Evolutionary conservation across 2,797 vertebrate species (phyloP).

Genomic region (Catostomus latipinnis): DNA sequence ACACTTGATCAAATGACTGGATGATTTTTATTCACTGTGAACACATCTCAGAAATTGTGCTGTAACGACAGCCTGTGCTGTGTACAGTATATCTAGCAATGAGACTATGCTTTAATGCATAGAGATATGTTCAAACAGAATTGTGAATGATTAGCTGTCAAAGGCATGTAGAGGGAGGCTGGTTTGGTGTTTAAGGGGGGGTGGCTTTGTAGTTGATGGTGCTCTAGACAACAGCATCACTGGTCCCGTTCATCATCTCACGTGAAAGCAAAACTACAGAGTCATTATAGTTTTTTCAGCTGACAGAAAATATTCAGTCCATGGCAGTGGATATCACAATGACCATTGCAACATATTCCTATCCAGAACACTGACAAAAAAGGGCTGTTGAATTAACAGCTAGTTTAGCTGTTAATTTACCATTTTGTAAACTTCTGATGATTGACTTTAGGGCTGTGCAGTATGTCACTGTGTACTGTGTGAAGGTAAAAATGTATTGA

Average conservation of each 20-base stretch:
- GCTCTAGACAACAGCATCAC: constrained; percentile 37
- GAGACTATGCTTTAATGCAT: constrained; percentile 6
- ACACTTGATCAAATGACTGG: constrained; percentile 57
- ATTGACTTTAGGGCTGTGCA: no score
- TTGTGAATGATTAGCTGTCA: constrained; percentile 50
- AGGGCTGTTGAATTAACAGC: no score
- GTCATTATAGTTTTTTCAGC: no score
- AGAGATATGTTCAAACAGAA: constrained; percentile 46
- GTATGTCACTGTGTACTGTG: no score
- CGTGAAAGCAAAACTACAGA: no score
- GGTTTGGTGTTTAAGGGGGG: background rate
- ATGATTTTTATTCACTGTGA: constrained; percentile 56
- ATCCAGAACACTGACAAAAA: no score
- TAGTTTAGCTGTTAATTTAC: no score
- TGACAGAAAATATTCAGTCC: no score
- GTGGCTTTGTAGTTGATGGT: constrained; percentile 35
- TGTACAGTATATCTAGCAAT: constrained; percentile 14
- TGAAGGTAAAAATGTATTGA: no score
- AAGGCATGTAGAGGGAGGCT: constrained; percentile 32
- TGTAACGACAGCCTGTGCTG: constrained; percentile 23
- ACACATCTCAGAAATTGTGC: constrained; percentile 36
- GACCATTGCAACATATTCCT: no score
- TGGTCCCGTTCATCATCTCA: constrained; percentile 22
- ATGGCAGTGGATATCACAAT: no score
- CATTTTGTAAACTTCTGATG: no score